Base-by-base conservation (phyloP, 2,113 vertebrate genomes). In the Gobius niger region DNA sequence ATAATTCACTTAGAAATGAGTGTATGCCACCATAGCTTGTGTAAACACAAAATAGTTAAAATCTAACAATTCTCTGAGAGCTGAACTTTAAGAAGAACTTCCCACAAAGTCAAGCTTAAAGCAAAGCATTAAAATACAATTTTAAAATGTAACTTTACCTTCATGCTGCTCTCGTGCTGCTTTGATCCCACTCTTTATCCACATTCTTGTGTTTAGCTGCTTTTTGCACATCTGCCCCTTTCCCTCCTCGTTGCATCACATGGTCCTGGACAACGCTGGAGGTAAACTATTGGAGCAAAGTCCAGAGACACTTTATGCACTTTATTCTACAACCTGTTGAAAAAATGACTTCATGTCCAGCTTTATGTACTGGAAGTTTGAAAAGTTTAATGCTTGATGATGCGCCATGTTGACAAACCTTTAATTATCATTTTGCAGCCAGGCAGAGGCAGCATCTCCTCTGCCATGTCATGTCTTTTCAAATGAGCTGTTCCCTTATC, bases 101-200 rank as follows among this genome's bases (percentile, higher is more conserved):
- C 47, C 24, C 24, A 3, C 24, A 34, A 34, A 34, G 24, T 49
- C 14, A 49, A 49, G 19, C 6, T 12, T 5, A 40, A 40, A 41
- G 5, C 40, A 42, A 42, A 60, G 6, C 10, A 40, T 60, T 9
- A 42, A 61, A 44, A 15, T 44, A 0, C 42, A 16, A 61, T 46
- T 42, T 60, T 44, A 24, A 70, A 68, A 0, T 1, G 41, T 8
- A 18, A 83, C 75, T 4, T 84, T 92, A 88, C 89, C 89, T 81
- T 80, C 42, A 57, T 65, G 69, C 59, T 47, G 16, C 18, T 46
- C 24, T 49, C 67, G 49, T 49, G 54, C 13, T 47, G 47, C 13
- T 72, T 75, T 44, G 52, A 42, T 51, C 15, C 24, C 40, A 14
- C 13, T 44, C 24, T 50, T 66, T 56, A 13, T 24, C 61, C 70